Percentiles rank a stretch among this genome's conserved stretches.
Conservation (phyloP, 2,113 vertebrate species). For the Antechinus stuartii region DNA sequence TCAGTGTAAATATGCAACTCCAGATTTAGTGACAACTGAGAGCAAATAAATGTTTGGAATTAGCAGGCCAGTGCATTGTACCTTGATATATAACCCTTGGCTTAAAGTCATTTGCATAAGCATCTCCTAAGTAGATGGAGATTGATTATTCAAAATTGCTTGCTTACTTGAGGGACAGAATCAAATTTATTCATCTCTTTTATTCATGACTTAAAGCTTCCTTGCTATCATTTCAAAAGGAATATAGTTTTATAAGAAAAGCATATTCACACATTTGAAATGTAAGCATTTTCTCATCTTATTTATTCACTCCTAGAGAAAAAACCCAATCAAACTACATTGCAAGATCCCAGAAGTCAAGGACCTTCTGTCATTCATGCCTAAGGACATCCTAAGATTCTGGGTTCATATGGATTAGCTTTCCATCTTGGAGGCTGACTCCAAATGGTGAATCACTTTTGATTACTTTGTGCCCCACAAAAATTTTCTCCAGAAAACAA, state of each 20-base stretch:
- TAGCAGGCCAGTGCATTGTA: neutral
- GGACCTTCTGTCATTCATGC: neutral
- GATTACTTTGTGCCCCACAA: neutral
- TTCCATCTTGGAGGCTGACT: neutral
- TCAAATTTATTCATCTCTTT: neutral
- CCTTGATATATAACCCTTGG: neutral
- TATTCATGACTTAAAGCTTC: neutral
- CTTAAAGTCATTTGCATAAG: neutral
- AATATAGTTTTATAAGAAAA: neutral
- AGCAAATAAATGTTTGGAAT: too few species aligned
- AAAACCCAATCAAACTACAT: neutral
- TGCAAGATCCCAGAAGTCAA: neutral
- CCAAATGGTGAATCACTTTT: neutral
- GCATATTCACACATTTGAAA: neutral
- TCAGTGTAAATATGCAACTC: neutral
- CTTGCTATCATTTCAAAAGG: neutral
- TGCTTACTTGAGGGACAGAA: neutral
- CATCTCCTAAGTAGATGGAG: neutral
- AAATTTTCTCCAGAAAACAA: neutral
- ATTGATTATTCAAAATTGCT: neutral
- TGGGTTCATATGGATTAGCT: neutral
- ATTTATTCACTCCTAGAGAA: neutral
- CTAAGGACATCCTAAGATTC: neutral
- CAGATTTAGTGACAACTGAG: neutral
- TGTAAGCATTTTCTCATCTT: neutral